Evolutionary conservation across 2,797 vertebrate species (phyloP).

Genomic region (Erpetoichthys calabaricus): DNA sequence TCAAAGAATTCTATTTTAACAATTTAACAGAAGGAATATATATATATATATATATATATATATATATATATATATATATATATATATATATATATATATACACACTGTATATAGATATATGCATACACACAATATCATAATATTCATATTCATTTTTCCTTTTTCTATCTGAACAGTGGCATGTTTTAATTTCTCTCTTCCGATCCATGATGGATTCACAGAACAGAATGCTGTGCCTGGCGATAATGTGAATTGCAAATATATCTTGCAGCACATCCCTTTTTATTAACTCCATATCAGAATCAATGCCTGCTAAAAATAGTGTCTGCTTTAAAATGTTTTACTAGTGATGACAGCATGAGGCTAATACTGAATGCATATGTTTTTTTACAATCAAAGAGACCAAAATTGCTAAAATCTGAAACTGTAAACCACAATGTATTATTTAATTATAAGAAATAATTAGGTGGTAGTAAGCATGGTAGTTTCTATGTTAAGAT

Average conservation of each 20-base stretch:
- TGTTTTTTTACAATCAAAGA: conserved; percentile 22
- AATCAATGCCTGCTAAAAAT: conserved; percentile 43
- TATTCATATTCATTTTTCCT: conserved; percentile 9
- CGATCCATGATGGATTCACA: conserved; percentile 33
- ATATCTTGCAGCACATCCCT: conserved; percentile 26
- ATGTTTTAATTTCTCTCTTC: conserved; percentile 25
- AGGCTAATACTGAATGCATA: conserved; percentile 18
- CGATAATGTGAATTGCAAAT: conserved; percentile 54
- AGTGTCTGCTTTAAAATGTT: conserved; percentile 34
- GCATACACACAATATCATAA: no score
- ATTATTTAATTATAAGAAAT: no score
- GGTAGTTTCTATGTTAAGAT: no score
- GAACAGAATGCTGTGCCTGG: conserved; percentile 39
- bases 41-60: background rate
- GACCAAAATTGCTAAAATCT: background rate
- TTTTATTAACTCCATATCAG: conserved; percentile 39
- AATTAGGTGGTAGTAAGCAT: no score
- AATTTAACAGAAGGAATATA: no score
- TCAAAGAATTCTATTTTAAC: no score
- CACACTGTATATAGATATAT: no score
- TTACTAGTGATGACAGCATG: conserved; percentile 27
- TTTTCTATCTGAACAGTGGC: conserved; percentile 4
- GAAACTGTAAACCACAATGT: no score
- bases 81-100: no score
- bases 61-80: conserved; percentile 9